These are phyloP conservation scores for Trochalopteron elliotii DNA, from an alignment of 2,113 vertebrate genomes.

Conservation along the genomic window DNA sequence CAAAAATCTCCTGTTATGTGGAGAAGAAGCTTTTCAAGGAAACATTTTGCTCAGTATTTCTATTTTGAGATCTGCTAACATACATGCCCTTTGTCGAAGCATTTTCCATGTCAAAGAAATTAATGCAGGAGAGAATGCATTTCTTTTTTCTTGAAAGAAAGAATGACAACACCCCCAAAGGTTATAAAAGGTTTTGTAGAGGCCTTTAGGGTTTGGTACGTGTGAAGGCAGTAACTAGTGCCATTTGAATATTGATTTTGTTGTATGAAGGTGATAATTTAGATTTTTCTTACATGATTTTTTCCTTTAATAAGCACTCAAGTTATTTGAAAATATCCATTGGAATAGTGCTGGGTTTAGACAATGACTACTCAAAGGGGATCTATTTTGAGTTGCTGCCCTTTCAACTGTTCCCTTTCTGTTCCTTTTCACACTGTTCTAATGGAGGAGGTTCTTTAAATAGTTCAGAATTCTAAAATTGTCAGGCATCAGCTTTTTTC, in stretches of 20 bases:
- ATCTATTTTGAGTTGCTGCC: neutral
- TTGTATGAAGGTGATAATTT: neutral
- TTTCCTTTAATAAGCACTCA: neutral
- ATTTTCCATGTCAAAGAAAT: neutral
- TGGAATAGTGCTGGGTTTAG: neutral
- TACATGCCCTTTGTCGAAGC: rapidly evolving
- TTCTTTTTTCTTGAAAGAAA: neutral
- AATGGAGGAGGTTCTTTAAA: neutral
- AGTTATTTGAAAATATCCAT: neutral
- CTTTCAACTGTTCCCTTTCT: neutral
- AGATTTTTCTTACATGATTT: neutral
- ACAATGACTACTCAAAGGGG: neutral
- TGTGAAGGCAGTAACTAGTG: neutral
- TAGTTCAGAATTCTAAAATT: constrained; percentile 10
- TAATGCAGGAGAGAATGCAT: neutral
- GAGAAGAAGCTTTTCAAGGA: neutral
- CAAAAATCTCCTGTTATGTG: neutral
- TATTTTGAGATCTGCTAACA: neutral
- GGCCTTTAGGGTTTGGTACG: neutral
- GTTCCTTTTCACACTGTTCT: neutral
- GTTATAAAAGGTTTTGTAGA: neutral
- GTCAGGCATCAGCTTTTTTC: neutral
- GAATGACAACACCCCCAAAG: neutral
- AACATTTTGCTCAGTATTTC: neutral
- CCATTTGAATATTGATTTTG: neutral